Percentiles rank a stretch among this genome's conserved stretches.
Evolutionary conservation across 2,113 vertebrate genomes (phyloP).

Genomic region (Ptyas mucosa): DNA sequence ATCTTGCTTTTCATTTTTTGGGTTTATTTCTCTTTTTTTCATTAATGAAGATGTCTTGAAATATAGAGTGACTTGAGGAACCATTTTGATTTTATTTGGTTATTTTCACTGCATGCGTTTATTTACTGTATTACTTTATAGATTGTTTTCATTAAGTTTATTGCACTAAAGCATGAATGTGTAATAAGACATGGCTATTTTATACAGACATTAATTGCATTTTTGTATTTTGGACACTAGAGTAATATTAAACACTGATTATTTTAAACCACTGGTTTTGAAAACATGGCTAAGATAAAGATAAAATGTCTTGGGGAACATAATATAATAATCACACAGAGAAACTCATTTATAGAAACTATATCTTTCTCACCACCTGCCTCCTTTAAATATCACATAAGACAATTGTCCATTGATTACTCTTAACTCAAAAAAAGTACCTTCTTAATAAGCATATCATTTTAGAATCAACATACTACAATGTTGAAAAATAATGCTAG

Average conservation of each 20-base stretch:
- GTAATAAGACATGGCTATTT: slow-evolving; percentile 70
- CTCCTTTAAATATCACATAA: background rate
- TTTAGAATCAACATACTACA: background rate
- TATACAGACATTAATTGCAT: slow-evolving; percentile 64
- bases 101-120: slow-evolving; percentile 75
- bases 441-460: background rate
- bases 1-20: slow-evolving; percentile 76
- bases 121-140: slow-evolving; percentile 75
- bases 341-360: background rate
- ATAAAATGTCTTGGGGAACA: slow-evolving; percentile 47
- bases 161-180: slow-evolving; percentile 73
- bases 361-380: background rate
- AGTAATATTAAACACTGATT: slow-evolving; percentile 78
- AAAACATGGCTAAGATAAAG: slow-evolving; percentile 65
- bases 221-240: slow-evolving; percentile 74
- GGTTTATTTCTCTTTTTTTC: slow-evolving; percentile 72
- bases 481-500: background rate
- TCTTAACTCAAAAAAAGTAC: background rate
- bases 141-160: slow-evolving; percentile 69
- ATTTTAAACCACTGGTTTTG: slow-evolving; percentile 77
- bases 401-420: background rate
- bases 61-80: slow-evolving; percentile 62
- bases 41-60: slow-evolving; percentile 64
- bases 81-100: slow-evolving; percentile 53
- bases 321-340: slow-evolving; percentile 15